Evolutionary conservation across 2,888 invertebrate genomes (phyloP).

Genomic region (Synergus gifuensis): DNA sequence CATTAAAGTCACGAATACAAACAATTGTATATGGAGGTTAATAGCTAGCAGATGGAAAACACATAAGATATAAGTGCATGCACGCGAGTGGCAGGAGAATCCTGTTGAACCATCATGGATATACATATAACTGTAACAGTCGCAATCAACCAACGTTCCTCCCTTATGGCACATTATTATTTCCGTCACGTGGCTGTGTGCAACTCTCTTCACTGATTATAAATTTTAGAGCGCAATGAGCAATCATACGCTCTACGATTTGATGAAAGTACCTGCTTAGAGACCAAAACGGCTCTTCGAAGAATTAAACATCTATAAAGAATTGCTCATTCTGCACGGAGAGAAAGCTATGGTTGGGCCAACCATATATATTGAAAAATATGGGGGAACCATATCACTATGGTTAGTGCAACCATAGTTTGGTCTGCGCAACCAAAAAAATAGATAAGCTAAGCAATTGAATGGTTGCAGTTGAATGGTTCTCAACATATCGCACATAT

Average conservation of each 20-base stretch:
- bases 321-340: not conserved
- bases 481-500: no score
- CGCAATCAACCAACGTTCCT: constrained; percentile 16
- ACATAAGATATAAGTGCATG: constrained; percentile 44
- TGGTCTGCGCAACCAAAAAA: no score
- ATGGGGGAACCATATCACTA: no score
- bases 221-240: constrained; percentile 23
- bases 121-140: constrained; percentile 25
- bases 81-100: constrained; percentile 44
- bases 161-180: constrained; percentile 32
- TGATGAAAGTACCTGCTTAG: not conserved
- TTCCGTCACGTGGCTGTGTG: not conserved
- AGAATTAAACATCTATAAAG: not conserved
- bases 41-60: constrained; percentile 56
- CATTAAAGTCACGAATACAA: constrained; percentile 58
- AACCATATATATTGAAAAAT: no score
- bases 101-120: constrained; percentile 14
- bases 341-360: no score
- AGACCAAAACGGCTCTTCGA: not conserved
- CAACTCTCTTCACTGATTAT: constrained; percentile 27
- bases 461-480: no score
- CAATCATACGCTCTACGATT: constrained; percentile 9
- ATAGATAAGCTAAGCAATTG: no score
- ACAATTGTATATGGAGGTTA: constrained; percentile 59
- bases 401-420: no score